Evolutionary conservation across 2,888 invertebrate genomes (phyloP).

Genomic region (Protula sp.): DNA sequence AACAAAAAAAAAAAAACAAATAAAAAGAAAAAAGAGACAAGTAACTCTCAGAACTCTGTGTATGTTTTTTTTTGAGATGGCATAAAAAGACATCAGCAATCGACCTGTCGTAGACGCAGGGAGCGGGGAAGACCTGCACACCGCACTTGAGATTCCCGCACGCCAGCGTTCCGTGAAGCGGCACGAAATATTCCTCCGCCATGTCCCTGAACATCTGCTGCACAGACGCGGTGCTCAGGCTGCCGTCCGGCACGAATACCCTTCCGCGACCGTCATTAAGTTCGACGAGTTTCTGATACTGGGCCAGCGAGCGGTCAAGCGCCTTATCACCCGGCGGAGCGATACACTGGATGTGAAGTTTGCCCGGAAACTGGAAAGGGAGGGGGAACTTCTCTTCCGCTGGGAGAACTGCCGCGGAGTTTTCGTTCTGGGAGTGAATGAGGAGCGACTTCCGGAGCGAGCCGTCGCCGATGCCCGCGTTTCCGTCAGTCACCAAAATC

Average conservation of each 20-base stretch:
- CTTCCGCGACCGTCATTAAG: conserved; percentile 59
- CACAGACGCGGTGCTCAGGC: conserved; percentile 49
- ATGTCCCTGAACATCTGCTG: conserved; percentile 63
- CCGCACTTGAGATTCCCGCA: conserved; percentile 72
- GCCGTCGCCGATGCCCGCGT: conserved; percentile 64
- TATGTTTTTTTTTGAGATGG: no score
- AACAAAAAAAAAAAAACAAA: no score
- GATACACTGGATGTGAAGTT: conserved; percentile 62
- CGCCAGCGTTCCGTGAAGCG: conserved; percentile 67
- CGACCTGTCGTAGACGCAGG: conserved; percentile 56
- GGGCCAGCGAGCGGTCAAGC: conserved; percentile 60
- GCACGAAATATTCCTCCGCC: conserved; percentile 68
- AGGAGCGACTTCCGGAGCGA: conserved; percentile 60
- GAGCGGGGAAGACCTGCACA: conserved; percentile 70
- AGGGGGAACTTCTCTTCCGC: conserved; percentile 61
- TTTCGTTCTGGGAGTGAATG: not conserved
- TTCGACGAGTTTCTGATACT: conserved; percentile 77
- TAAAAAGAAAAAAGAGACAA: no score
- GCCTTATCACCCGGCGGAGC: conserved; percentile 48
- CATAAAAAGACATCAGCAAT: conserved; percentile 1
- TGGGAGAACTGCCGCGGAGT: conserved; percentile 7
- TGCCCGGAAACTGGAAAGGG: conserved; percentile 75
- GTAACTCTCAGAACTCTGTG: no score
- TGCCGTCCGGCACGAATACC: conserved; percentile 48
- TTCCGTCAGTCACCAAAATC: conserved; percentile 72